Percentiles rank a stretch among this genome's conserved stretches.
phyloP scores from a whole-genome alignment of 2,797 vertebrate genomes.

The Lycodopsis pacificus region DNA sequence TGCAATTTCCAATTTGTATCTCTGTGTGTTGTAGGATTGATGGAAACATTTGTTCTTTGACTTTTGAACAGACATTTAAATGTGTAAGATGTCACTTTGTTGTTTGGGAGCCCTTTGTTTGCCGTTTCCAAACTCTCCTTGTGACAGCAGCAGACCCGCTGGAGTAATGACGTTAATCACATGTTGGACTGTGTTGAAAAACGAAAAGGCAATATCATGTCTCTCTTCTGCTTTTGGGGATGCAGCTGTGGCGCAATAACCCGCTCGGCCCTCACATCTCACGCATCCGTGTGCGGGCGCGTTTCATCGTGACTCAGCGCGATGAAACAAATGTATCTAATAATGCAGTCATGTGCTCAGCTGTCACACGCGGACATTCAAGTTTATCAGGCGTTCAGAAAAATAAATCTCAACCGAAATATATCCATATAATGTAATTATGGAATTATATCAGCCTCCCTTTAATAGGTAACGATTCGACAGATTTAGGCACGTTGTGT shows the following conservation, averaged over 20 bases:
- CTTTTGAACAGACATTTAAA: not conserved
- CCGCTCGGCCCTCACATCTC: not conserved
- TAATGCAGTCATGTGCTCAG: constrained; percentile 2
- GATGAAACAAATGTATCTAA: not conserved
- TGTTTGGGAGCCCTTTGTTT: constrained; percentile 15
- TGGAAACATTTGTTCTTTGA: not conserved
- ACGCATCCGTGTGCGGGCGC: not conserved
- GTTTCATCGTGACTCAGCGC: constrained; percentile 47
- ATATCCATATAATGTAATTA: not conserved
- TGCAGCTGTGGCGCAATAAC: constrained; percentile 35
- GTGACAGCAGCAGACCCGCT: constrained; percentile 44
- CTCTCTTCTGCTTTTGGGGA: constrained; percentile 59
- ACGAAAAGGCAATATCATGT: constrained; percentile 12
- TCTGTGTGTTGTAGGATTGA: not conserved
- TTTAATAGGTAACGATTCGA: not conserved
- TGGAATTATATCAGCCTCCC: not conserved
- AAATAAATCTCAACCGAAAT: not conserved
- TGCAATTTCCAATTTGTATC: not conserved
- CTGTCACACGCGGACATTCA: constrained; percentile 4
- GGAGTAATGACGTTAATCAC: constrained; percentile 34
- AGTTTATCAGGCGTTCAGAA: not conserved
- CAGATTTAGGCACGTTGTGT: not conserved
- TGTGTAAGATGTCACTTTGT: not conserved
- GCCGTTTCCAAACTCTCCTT: constrained; percentile 46
- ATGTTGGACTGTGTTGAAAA: constrained; percentile 30